Evolutionary conservation across 2,797 vertebrate species (phyloP).

Genomic region (Epinephelus malabaricus): DNA sequence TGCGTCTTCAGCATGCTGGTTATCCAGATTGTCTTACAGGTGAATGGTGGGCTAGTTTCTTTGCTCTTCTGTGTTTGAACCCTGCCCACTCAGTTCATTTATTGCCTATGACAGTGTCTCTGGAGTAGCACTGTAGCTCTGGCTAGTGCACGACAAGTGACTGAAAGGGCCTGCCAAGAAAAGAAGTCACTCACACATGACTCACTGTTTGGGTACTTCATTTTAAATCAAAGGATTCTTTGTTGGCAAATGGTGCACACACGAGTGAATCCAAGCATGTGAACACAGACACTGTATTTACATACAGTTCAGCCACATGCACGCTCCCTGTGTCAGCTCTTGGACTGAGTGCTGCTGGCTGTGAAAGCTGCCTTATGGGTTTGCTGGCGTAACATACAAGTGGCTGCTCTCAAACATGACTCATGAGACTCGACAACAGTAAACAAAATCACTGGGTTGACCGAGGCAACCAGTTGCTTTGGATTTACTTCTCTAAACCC

Average conservation of each 20-base stretch:
- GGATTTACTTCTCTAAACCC: slow-evolving; percentile 10
- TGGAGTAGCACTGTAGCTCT: neutral
- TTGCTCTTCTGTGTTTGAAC: slow-evolving; percentile 2
- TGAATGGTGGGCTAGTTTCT: neutral
- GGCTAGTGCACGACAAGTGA: neutral
- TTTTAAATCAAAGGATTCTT: slow-evolving; percentile 49
- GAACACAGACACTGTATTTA: slow-evolving; percentile 37
- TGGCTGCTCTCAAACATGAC: slow-evolving; percentile 58
- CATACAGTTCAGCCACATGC: slow-evolving; percentile 22
- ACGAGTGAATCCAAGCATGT: slow-evolving; percentile 11
- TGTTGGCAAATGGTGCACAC: slow-evolving; percentile 21
- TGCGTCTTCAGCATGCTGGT: slow-evolving; percentile 20
- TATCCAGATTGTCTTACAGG: slow-evolving; percentile 29
- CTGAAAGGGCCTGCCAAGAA: slow-evolving; percentile 37
- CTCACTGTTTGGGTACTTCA: slow-evolving; percentile 47
- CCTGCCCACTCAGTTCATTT: slow-evolving; percentile 15
- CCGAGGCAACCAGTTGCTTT: slow-evolving; percentile 31
- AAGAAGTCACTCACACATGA: slow-evolving; percentile 40
- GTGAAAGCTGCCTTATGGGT: slow-evolving; percentile 64
- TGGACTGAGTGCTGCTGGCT: slow-evolving; percentile 44
- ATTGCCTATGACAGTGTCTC: slow-evolving; percentile 14
- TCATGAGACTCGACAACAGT: slow-evolving; percentile 44
- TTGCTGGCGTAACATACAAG: slow-evolving; percentile 54
- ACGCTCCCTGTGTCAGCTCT: slow-evolving; percentile 42
- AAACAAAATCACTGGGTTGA: slow-evolving; percentile 63